phyloP scores from a whole-genome alignment of 1,140 invertebrate genomes.

The Chymomyza costata region DNA sequence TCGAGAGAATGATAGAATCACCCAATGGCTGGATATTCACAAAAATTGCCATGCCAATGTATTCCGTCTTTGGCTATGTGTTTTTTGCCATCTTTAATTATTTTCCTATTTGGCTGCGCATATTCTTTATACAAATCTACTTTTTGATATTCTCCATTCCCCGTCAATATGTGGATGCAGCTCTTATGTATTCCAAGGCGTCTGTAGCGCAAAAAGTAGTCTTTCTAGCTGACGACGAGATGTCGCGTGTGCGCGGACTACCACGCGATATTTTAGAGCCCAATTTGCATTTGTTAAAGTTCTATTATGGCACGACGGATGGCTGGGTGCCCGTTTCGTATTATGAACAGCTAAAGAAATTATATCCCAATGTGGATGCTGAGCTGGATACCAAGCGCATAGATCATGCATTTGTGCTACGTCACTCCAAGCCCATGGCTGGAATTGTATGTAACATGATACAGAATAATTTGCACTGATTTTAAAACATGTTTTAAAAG shows the following conservation, averaged over 20 bases:
- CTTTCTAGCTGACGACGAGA: conserved; percentile 80
- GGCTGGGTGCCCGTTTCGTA: conserved; percentile 84
- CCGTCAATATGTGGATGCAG: conserved; percentile 68
- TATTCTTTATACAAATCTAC: conserved; percentile 77
- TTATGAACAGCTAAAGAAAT: conserved; percentile 79
- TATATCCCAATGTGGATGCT: conserved; percentile 80
- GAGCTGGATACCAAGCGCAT: conserved; percentile 81
- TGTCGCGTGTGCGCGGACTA: conserved; percentile 78
- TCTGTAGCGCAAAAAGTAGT: conserved; percentile 77
- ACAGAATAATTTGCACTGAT: conserved; percentile 49
- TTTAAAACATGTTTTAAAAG: too few relatives aligned
- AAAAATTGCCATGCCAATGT: conserved; percentile 60
- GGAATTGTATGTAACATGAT: conserved; percentile 79
- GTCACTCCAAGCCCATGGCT: conserved; percentile 80
- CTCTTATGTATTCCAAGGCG: conserved; percentile 77
- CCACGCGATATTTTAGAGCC: conserved; percentile 77
- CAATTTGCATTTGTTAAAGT: conserved; percentile 79
- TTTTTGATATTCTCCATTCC: conserved; percentile 76
- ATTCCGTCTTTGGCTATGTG: conserved; percentile 62
- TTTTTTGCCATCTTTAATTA: conserved; percentile 73
- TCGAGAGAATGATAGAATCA: conserved; percentile 85
- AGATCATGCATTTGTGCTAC: conserved; percentile 86
- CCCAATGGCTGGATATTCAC: conserved; percentile 82
- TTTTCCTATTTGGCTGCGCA: conserved; percentile 78
- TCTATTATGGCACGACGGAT: conserved; percentile 86